Percentiles rank a stretch among this genome's conserved stretches.
Conservation (phyloP, 35 echinoderm and acorn worm species). For the Strongylocentrotus purpuratus region DNA sequence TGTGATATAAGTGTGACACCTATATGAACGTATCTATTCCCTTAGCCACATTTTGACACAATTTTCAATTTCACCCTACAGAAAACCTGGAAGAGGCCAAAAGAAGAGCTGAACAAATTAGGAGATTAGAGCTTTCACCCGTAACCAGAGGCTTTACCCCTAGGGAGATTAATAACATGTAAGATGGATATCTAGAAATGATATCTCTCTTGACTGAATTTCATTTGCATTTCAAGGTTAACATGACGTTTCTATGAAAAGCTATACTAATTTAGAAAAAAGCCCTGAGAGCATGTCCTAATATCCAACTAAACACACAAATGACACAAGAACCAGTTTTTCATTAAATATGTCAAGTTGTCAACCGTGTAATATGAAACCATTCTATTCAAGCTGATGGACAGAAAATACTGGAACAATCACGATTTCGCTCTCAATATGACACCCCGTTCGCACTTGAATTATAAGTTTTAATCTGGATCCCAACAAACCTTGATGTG, state of each 20-base stretch:
- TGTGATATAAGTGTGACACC: background rate
- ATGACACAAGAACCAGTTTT: constrained; percentile 11
- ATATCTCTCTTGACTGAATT: background rate
- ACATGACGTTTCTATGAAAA: background rate
- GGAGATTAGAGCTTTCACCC: background rate
- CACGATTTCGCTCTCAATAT: background rate
- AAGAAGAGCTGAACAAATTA: background rate
- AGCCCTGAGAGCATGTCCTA: background rate
- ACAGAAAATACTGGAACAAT: background rate
- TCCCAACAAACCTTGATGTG: background rate
- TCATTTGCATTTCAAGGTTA: background rate
- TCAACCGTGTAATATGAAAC: background rate
- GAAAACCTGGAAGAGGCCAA: background rate
- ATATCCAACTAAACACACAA: background rate
- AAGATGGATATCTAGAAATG: background rate
- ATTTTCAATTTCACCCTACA: background rate
- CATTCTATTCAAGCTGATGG: background rate
- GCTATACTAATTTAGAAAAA: background rate
- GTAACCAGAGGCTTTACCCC: background rate
- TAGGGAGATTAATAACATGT: background rate
- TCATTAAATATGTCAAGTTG: background rate
- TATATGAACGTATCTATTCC: background rate
- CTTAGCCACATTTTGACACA: background rate
- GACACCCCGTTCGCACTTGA: background rate
- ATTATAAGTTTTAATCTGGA: background rate